Evolutionary conservation across 2,797 vertebrate species (phyloP).

Genomic region (Simalia tracyae): DNA sequence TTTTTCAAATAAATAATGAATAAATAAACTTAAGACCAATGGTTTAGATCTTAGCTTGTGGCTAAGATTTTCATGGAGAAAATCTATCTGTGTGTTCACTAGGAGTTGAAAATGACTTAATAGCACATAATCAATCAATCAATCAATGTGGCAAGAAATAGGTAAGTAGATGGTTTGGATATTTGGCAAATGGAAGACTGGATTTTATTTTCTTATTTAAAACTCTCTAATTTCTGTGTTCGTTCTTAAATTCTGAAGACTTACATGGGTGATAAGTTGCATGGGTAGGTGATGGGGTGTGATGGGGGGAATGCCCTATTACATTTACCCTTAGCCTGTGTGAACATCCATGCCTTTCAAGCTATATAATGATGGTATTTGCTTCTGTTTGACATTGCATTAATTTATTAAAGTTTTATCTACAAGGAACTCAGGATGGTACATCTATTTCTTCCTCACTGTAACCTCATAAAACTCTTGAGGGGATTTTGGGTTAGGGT

Average conservation of each 20-base stretch:
- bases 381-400: neutral
- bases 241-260: neutral
- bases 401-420: neutral
- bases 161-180: neutral
- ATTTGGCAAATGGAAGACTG: neutral
- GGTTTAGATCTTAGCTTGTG: too few relatives aligned
- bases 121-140: too few relatives aligned
- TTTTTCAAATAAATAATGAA: too few relatives aligned
- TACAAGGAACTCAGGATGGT: neutral
- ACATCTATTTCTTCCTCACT: neutral
- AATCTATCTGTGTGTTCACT: too few relatives aligned
- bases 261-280: neutral
- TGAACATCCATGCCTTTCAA: neutral
- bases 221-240: neutral
- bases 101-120: too few relatives aligned
- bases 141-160: neutral
- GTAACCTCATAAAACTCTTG: too few relatives aligned
- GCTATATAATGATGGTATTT: neutral
- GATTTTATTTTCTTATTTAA: neutral
- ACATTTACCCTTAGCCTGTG: neutral
- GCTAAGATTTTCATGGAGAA: too few relatives aligned
- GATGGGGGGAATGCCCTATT: neutral
- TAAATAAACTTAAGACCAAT: too few relatives aligned
- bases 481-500: too few relatives aligned
- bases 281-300: too few relatives aligned